Base-by-base conservation (phyloP, 2,888 invertebrate genomes). In the Athrips mouffetella region DNA sequence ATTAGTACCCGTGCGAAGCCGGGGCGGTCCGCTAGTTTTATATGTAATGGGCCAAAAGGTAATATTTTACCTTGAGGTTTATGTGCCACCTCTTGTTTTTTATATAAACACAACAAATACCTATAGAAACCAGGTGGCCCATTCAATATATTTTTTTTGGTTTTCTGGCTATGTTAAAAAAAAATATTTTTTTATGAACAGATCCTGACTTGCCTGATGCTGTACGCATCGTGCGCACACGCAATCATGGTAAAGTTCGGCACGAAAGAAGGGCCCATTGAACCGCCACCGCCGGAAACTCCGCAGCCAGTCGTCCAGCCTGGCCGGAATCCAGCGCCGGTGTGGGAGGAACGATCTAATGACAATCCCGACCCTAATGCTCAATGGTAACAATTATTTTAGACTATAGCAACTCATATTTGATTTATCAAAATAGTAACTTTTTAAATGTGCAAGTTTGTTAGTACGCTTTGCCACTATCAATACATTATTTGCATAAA, bases 191-290 rank as follows among this genome's bases (percentile, higher is more conserved):
- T 8, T 42, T 29, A 21, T 51, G 30, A 46, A 10, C 64, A 86
- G 87, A 53, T 86, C 73, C 76, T 88, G 74, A 73, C 74, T 49
- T 85, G 80, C 78, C 79, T 87, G 81, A 63, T 83, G 65, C 66
- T 88, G 77, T 88, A 76, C 79, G 78, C 73, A 13, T 72, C 76
- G 6, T 69, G 80, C 69, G 84, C 80, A 73, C 83, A 89, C 40
- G 88, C 89, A 58, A 91, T 91, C 80, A 90, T 89, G 79, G 91
- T 91, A 52, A 90, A 90, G 70, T 91, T 83, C 70, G 91, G 91
- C 63, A 91, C 91, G 2, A 91, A 89, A 59, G 86, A 70, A 4
- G 91, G 91, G 13, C 91, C 91, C 37, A 91, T 91, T 41, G 80
- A 84, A 67, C 91, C 91, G 15, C 90, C 91, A 45, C 76, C 87